These are phyloP conservation scores for Lasaia peninsularis DNA, from an alignment of 1,140 invertebrate genomes.

Conservation along the genomic window DNA sequence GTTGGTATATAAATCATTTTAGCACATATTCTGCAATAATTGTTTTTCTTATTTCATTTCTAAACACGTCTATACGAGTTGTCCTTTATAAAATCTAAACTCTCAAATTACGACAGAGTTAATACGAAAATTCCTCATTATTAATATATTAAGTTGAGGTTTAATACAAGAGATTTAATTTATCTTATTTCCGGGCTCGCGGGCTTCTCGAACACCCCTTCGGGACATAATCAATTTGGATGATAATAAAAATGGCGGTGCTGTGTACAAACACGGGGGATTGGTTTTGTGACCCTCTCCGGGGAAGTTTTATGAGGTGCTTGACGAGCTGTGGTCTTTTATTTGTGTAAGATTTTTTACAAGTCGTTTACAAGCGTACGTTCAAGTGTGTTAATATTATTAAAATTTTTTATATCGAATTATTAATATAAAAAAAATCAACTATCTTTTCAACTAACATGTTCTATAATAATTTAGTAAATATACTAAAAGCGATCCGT, in stretches of 20 bases:
- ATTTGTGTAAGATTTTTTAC: background rate
- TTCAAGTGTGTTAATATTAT: background rate
- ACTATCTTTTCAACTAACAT: no score
- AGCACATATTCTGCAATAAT: no score
- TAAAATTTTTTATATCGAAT: no score
- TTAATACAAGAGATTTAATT: background rate
- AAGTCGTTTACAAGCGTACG: background rate
- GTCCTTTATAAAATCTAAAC: no score
- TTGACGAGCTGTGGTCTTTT: slow-evolving; percentile 28
- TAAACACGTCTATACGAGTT: no score
- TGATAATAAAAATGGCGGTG: slow-evolving; percentile 27
- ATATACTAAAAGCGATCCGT: no score
- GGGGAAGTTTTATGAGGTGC: slow-evolving; percentile 23
- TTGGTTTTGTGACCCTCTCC: slow-evolving; percentile 31
- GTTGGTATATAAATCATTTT: no score
- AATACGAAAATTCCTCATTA: background rate
- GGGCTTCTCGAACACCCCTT: background rate
- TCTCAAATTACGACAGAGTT: background rate
- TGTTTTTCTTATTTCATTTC: no score
- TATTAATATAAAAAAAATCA: no score
- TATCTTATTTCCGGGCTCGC: slow-evolving; percentile 4
- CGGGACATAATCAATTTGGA: slow-evolving; percentile 5
- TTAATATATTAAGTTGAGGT: background rate
- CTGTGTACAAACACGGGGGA: slow-evolving; percentile 25
- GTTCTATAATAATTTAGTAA: no score